These are phyloP conservation scores for Psittacara wagleri DNA, from an alignment of 2,113 vertebrate genomes.

Conservation along the genomic window DNA sequence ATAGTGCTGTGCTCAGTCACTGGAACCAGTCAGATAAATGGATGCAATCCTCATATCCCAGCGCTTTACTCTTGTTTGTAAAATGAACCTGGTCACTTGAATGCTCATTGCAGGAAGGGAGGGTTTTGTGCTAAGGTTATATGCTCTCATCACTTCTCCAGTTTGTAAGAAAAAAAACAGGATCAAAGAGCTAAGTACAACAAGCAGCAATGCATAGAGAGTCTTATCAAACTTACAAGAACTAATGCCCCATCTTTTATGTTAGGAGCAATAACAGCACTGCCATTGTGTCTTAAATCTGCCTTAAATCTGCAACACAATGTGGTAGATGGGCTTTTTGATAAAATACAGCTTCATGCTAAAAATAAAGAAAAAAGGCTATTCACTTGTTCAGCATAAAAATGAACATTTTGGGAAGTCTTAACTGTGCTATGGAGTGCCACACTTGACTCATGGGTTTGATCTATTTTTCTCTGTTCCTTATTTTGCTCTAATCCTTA, in stretches of 20 bases:
- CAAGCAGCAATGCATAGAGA: rapidly evolving
- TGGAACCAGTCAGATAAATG: background rate
- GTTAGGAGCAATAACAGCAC: background rate
- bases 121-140: background rate
- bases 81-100: background rate
- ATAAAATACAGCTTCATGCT: background rate
- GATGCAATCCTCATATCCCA: rapidly evolving
- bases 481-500: background rate
- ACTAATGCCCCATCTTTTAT: background rate
- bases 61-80: rapidly evolving
- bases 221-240: background rate
- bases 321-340: background rate
- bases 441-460: background rate
- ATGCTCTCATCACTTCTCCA: background rate
- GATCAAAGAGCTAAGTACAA: background rate
- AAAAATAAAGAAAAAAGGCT: background rate
- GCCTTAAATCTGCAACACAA: background rate
- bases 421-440: background rate
- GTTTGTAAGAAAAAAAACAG: background rate
- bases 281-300: background rate
- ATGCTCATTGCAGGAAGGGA: rapidly evolving
- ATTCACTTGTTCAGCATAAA: background rate
- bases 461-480: background rate
- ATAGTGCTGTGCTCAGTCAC: background rate
- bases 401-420: background rate